A percentile compares a stretch with the other conserved stretches of the same genome.
phyloP scores from a whole-genome alignment of 2,797 vertebrate genomes.

The Poecilia wingei region DNA sequence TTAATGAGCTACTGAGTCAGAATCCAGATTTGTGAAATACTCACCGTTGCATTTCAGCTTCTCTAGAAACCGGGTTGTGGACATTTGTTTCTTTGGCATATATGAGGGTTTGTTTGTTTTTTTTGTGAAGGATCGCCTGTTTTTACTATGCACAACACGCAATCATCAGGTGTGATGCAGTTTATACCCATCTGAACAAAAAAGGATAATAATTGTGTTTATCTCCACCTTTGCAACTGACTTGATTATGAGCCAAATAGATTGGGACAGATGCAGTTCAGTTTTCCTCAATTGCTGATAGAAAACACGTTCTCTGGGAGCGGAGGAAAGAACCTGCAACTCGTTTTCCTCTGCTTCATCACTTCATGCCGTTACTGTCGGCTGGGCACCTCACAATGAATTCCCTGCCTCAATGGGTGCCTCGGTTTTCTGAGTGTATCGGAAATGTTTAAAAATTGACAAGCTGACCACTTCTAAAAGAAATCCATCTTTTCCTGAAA shows the following conservation, averaged over 20 bases:
- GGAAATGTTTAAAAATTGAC: constrained; percentile 68
- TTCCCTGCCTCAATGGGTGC: constrained; percentile 57
- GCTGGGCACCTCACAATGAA: constrained; percentile 62
- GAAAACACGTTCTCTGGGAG: constrained; percentile 23
- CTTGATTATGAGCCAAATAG: constrained; percentile 39
- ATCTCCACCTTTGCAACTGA: constrained; percentile 34
- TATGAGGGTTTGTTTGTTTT: neutral
- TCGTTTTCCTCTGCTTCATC: constrained; percentile 53
- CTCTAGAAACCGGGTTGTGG: neutral
- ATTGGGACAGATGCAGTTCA: constrained; percentile 33
- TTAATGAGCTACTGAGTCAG: neutral
- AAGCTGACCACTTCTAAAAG: constrained; percentile 66
- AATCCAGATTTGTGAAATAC: neutral
- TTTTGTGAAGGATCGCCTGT: constrained; percentile 1
- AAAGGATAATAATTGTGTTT: constrained; percentile 30
- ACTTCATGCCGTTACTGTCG: constrained; percentile 44
- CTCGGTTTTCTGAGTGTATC: constrained; percentile 49
- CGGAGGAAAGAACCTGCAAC: constrained; percentile 21
- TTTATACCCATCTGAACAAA: constrained; percentile 4
- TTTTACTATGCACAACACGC: constrained; percentile 20
- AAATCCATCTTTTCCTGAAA: constrained; percentile 63
- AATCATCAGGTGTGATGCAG: constrained; percentile 27
- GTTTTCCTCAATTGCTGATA: constrained; percentile 32
- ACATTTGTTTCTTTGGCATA: constrained; percentile 23
- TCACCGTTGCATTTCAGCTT: neutral